These are phyloP conservation scores for Nymphalis c-album DNA, from an alignment of 2,888 invertebrate genomes.

Conservation along the genomic window DNA sequence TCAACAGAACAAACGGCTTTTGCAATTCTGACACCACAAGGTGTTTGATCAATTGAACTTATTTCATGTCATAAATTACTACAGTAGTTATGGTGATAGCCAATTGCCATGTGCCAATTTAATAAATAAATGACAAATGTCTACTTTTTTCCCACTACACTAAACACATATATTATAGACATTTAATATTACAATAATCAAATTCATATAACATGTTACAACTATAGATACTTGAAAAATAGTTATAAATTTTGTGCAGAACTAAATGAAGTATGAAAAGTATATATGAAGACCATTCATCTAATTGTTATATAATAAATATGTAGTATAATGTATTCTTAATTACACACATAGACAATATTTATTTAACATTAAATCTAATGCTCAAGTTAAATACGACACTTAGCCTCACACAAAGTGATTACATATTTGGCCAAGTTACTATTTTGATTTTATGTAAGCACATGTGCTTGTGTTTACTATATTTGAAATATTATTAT, in stretches of 20 bases:
- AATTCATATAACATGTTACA: too few relatives aligned
- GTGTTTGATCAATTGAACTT: too few relatives aligned
- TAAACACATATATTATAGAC: neutral
- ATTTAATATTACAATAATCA: neutral
- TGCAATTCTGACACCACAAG: too few relatives aligned
- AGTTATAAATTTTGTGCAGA: constrained; percentile 6
- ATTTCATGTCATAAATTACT: too few relatives aligned
- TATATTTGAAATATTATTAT: neutral
- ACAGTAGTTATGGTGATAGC: too few relatives aligned
- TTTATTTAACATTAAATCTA: neutral
- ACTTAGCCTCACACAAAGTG: neutral
- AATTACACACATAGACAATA: neutral
- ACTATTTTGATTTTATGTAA: neutral
- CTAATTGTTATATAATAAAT: constrained; percentile 4
- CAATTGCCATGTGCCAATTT: too few relatives aligned
- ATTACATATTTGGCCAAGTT: constrained; percentile 7
- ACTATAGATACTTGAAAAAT: neutral
- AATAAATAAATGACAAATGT: neutral
- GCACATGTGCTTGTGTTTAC: neutral
- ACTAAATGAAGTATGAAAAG: neutral
- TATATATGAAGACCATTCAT: neutral
- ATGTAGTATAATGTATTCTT: neutral
- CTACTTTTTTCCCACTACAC: neutral
- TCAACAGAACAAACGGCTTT: too few relatives aligned
- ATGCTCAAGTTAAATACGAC: neutral